phyloP scores from a whole-genome alignment of 2,888 invertebrate species.

The Platycnemis pennipes region DNA sequence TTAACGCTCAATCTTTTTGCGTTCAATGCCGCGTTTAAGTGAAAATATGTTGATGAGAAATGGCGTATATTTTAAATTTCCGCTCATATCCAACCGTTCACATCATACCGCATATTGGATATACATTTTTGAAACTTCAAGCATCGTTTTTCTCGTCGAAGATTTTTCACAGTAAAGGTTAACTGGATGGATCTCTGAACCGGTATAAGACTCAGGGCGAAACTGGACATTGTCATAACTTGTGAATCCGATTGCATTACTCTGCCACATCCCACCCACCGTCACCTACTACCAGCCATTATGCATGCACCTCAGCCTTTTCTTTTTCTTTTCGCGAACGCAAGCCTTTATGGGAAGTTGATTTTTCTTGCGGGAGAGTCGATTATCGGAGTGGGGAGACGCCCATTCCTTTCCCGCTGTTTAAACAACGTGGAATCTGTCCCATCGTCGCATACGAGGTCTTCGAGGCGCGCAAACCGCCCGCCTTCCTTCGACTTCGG shows the following conservation, averaged over 20 bases:
- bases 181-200: too few relatives aligned
- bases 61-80: too few relatives aligned
- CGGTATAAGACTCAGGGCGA: too few relatives aligned
- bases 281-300: background rate
- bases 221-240: background rate
- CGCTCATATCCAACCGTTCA: too few relatives aligned
- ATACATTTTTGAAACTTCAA: too few relatives aligned
- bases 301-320: background rate
- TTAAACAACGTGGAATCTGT: background rate
- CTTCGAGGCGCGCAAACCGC: background rate
- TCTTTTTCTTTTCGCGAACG: background rate
- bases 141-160: too few relatives aligned
- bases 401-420: background rate
- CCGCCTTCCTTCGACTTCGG: background rate
- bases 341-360: conserved; percentile 20
- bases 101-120: too few relatives aligned
- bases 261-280: background rate
- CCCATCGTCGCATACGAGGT: background rate
- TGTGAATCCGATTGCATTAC: conserved; percentile 21
- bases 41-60: too few relatives aligned
- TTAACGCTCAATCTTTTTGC: too few relatives aligned
- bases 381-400: background rate
- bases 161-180: too few relatives aligned
- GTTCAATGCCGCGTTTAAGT: too few relatives aligned
- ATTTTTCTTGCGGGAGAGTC: background rate